A percentile compares a stretch with the other conserved stretches of the same genome.
Conservation (phyloP, 2,888 invertebrate genomes). For the Brenthis daphne region DNA sequence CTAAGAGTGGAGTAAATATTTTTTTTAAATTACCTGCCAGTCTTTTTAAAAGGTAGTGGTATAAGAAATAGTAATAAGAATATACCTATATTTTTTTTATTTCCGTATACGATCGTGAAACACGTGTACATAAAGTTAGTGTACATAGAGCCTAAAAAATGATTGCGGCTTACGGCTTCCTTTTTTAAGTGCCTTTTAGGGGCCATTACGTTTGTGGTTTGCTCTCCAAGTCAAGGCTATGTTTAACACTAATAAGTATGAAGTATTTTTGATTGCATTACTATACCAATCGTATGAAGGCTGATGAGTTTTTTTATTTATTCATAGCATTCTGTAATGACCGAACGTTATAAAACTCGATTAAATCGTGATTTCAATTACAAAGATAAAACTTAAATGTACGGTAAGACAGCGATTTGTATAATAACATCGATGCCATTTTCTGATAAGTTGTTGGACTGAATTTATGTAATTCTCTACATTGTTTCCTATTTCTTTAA, state of each 20-base stretch:
- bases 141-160: neutral
- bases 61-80: too few relatives aligned
- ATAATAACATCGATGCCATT: constrained; percentile 49
- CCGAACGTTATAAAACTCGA: constrained; percentile 48
- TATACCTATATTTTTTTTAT: too few relatives aligned
- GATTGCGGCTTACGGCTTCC: constrained; percentile 26
- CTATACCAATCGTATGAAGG: constrained; percentile 47
- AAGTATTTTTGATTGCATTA: constrained; percentile 54
- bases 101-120: too few relatives aligned
- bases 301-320: constrained; percentile 67
- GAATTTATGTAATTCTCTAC: constrained; percentile 28
- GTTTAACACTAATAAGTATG: constrained; percentile 59
- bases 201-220: constrained; percentile 47
- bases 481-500: constrained; percentile 20
- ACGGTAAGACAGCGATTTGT: constrained; percentile 45
- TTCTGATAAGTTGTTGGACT: constrained; percentile 42
- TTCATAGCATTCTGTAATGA: constrained; percentile 58
- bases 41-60: too few relatives aligned
- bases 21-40: too few relatives aligned
- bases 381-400: constrained; percentile 61
- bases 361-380: constrained; percentile 74
- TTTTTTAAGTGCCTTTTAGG: constrained; percentile 34
- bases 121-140: too few relatives aligned
- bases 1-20: too few relatives aligned
- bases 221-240: constrained; percentile 45